A percentile compares a stretch with the other conserved stretches of the same genome.
Conservation (phyloP, 2,888 invertebrate genomes). For the Epinotia bilunana region DNA sequence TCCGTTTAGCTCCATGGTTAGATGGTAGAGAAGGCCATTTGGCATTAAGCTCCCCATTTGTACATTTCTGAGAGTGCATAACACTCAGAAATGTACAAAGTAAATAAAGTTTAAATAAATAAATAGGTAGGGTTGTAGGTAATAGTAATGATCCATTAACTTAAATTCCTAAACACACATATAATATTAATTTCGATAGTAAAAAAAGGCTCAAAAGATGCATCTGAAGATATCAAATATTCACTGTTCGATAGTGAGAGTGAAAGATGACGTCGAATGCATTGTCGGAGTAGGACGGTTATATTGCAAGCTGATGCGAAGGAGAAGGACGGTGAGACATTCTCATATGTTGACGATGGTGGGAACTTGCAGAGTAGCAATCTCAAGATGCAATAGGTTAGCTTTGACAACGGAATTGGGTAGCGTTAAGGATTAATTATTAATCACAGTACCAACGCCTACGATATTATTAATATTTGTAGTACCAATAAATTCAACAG, state of each 20-base stretch:
- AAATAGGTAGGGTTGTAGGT: no score
- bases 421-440: slow-evolving; percentile 50
- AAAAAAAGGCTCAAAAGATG: not conserved
- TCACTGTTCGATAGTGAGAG: slow-evolving; percentile 78
- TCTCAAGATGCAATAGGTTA: slow-evolving; percentile 61
- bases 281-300: slow-evolving; percentile 59
- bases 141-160: no score
- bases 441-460: not conserved
- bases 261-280: slow-evolving; percentile 80
- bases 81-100: no score
- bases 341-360: slow-evolving; percentile 60
- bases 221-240: slow-evolving; percentile 59
- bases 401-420: slow-evolving; percentile 48
- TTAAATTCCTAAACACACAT: no score
- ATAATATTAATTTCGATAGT: no score
- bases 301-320: slow-evolving; percentile 47
- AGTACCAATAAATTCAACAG: not conserved
- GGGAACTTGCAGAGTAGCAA: slow-evolving; percentile 78
- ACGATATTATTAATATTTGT: no score
- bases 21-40: no score
- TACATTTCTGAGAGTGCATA: no score
- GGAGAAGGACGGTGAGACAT: slow-evolving; percentile 55
- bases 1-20: no score
- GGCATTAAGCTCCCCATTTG: no score
- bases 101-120: no score